Evolutionary conservation across 2,888 invertebrate genomes (phyloP).

Genomic region (Drosophila mimica): DNA sequence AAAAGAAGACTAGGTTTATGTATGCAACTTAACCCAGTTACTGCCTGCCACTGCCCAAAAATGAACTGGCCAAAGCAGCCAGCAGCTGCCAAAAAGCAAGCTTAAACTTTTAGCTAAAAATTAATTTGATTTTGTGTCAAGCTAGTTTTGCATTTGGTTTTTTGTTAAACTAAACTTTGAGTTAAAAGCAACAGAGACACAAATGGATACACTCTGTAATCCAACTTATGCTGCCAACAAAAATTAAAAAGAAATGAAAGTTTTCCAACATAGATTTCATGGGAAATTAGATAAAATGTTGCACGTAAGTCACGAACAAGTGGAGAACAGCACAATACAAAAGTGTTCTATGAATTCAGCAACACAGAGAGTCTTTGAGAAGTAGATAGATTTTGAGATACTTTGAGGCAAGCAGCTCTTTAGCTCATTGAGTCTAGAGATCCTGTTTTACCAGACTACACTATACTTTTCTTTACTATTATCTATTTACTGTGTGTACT

Average conservation of each 20-base stretch:
- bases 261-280: neutral
- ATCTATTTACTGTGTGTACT: no score
- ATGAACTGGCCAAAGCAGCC: conserved; percentile 11
- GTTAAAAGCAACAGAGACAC: conserved; percentile 17
- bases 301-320: neutral
- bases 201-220: neutral
- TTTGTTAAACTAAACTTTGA: conserved; percentile 55
- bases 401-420: no score
- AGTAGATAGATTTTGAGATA: neutral
- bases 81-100: conserved; percentile 20
- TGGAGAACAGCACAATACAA: neutral
- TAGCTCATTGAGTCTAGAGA: no score
- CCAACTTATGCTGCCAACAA: neutral
- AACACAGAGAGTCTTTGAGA: neutral
- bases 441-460: no score
- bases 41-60: conserved; percentile 26
- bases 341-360: neutral
- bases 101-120: conserved; percentile 32
- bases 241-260: neutral
- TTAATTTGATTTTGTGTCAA: conserved; percentile 22
- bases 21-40: conserved; percentile 68
- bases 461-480: no score
- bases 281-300: neutral
- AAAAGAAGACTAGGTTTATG: neutral
- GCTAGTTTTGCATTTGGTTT: conserved; percentile 36